phyloP scores from a whole-genome alignment of 2,888 invertebrate species.

The Ophraella communa region DNA sequence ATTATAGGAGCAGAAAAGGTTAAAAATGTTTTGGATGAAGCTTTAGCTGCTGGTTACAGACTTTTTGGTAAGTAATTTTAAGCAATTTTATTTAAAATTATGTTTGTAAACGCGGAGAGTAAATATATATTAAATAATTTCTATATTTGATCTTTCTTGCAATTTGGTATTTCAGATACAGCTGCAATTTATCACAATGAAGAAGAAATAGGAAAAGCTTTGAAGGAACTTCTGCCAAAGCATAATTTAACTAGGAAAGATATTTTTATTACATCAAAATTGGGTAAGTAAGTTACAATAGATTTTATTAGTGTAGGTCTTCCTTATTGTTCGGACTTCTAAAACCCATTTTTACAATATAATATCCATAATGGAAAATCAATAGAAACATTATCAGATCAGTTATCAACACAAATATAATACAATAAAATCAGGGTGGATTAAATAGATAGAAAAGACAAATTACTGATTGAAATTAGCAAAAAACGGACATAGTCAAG shows the following conservation, averaged over 20 bases:
- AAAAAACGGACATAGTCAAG: too few species aligned
- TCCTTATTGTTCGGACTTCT: too few species aligned
- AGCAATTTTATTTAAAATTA: not conserved
- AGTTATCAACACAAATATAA: too few species aligned
- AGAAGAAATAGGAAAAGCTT: slow-evolving; percentile 69
- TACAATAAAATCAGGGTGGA: too few species aligned
- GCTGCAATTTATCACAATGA: slow-evolving; percentile 82
- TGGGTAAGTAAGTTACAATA: slow-evolving; percentile 64
- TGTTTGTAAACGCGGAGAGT: too few species aligned
- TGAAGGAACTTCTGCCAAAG: slow-evolving; percentile 71
- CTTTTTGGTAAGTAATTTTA: slow-evolving; percentile 67
- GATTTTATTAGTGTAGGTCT: not conserved
- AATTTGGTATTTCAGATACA: slow-evolving; percentile 69
- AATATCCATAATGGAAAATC: too few species aligned
- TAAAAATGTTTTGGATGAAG: slow-evolving; percentile 66
- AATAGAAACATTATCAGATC: too few species aligned
- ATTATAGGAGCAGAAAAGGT: slow-evolving; percentile 64
- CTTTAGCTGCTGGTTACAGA: slow-evolving; percentile 72
- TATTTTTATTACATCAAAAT: slow-evolving; percentile 81
- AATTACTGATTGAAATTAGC: too few species aligned
- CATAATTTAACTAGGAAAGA: slow-evolving; percentile 72
- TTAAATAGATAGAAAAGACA: too few species aligned
- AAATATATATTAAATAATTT: too few species aligned
- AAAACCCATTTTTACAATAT: too few species aligned
- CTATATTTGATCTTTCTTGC: too few species aligned